Evolutionary conservation across 37 sponge, comb jelly and placozoan species (phyloP).

Genomic region (Halisarca cf. caerulea): DNA sequence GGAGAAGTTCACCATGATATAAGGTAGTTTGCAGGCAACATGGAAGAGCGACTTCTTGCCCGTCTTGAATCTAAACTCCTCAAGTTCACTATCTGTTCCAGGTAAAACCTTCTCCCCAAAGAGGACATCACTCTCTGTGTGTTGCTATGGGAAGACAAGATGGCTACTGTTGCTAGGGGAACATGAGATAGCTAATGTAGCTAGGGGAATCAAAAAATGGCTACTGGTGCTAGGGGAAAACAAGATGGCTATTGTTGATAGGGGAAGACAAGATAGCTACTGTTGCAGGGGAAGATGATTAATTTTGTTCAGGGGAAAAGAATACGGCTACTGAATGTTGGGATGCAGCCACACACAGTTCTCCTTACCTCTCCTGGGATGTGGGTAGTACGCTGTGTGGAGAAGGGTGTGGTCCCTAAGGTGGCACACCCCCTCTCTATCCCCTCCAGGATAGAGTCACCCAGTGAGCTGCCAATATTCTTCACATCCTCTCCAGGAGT

Average conservation of each 20-base stretch:
- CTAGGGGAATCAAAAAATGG: background rate
- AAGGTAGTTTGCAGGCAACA: background rate
- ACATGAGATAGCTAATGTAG: too few species aligned
- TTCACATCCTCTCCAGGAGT: background rate
- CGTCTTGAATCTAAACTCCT: background rate
- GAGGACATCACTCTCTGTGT: background rate
- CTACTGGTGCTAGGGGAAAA: background rate
- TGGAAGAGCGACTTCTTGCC: background rate
- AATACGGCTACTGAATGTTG: too few species aligned
- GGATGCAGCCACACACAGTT: too few species aligned
- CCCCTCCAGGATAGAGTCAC: conserved; percentile 10
- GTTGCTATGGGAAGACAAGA: too few species aligned
- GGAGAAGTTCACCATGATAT: background rate
- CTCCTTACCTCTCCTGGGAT: background rate
- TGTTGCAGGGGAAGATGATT: too few species aligned
- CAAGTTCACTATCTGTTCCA: conserved; percentile 14
- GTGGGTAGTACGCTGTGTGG: background rate
- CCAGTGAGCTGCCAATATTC: background rate
- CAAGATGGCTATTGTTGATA: background rate
- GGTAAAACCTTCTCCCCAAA: conserved; percentile 17
- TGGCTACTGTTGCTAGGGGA: too few species aligned
- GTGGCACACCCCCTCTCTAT: background rate
- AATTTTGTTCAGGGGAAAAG: too few species aligned
- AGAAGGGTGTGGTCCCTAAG: background rate
- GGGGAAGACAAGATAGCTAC: background rate